phyloP scores from a whole-genome alignment of 2,888 invertebrate genomes.

The Pyralis farinalis region DNA sequence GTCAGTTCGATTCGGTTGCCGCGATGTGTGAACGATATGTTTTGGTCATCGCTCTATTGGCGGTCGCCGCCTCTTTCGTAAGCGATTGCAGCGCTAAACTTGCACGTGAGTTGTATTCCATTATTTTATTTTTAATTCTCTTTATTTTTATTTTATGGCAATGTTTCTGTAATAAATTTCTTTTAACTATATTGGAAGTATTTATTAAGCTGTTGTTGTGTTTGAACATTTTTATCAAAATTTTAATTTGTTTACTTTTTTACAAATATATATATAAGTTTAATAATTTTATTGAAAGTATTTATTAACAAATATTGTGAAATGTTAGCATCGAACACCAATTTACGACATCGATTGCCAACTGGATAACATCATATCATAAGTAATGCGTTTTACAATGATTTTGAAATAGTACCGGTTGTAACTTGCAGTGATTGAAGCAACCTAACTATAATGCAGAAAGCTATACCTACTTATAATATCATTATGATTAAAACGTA shows the following conservation, averaged over 20 bases:
- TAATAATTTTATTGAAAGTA: neutral
- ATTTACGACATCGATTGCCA: slow-evolving; percentile 3
- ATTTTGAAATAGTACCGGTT: slow-evolving; percentile 14
- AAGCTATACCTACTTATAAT: no score
- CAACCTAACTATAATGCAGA: neutral
- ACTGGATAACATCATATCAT: slow-evolving; percentile 6
- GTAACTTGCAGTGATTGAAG: neutral
- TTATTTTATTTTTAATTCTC: slow-evolving; percentile 10
- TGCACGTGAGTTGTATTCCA: slow-evolving; percentile 59
- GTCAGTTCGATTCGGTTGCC: slow-evolving; percentile 18
- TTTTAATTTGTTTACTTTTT: no score
- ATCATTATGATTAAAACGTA: neutral
- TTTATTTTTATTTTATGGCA: neutral
- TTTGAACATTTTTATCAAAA: no score
- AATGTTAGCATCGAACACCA: neutral
- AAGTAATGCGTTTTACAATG: slow-evolving; percentile 10
- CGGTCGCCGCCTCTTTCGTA: slow-evolving; percentile 40
- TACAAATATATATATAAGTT: no score
- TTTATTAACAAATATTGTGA: neutral
- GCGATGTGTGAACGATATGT: slow-evolving; percentile 62
- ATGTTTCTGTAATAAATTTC: no score
- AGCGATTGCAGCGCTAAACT: slow-evolving; percentile 47
- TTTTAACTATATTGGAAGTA: no score
- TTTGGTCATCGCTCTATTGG: slow-evolving; percentile 45
- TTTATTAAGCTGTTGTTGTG: no score